Evolutionary conservation across 2,113 vertebrate genomes (phyloP).

Genomic region (Nansenia antarctica): DNA sequence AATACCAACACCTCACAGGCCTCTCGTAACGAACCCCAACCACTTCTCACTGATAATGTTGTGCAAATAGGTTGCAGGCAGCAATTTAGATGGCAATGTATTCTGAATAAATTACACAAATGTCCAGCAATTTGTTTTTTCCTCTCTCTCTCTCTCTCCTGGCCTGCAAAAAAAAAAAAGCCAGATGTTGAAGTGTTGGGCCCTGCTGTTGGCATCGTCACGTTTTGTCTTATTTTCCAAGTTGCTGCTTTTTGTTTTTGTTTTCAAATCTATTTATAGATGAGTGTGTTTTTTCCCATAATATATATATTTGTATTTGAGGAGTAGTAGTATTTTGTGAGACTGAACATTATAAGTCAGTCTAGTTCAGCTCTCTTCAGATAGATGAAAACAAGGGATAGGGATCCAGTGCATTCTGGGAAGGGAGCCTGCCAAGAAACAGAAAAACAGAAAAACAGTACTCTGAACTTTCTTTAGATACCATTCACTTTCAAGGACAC

Average conservation of each 20-base stretch:
- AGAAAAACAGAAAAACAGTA: conserved; percentile 10
- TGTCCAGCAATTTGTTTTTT: conserved; percentile 71
- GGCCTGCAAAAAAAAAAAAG: no score
- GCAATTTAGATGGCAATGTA: conserved; percentile 64
- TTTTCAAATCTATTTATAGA: no score
- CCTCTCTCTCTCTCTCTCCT: conserved; percentile 36
- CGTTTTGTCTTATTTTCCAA: conserved; percentile 10
- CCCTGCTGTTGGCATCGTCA: conserved; percentile 25
- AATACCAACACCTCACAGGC: conserved; percentile 38
- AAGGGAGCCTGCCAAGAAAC: conserved; percentile 23
- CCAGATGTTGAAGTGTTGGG: conserved; percentile 63
- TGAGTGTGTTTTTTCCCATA: no score
- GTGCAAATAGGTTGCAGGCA: conserved; percentile 77
- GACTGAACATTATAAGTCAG: no score
- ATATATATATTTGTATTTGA: no score
- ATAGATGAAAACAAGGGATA: no score
- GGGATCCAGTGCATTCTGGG: conserved; percentile 2
- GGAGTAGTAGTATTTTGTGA: no score
- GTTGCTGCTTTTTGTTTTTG: no score
- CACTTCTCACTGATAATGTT: conserved; percentile 69
- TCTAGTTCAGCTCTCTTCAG: background rate
- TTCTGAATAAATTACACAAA: conserved; percentile 78
- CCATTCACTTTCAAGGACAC: conserved; percentile 47
- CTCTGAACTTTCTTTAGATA: conserved; percentile 38
- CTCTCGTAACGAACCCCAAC: conserved; percentile 48